Evolutionary conservation across 2,888 invertebrate species (phyloP).

Genomic region (Oscheius myriophilus): DNA sequence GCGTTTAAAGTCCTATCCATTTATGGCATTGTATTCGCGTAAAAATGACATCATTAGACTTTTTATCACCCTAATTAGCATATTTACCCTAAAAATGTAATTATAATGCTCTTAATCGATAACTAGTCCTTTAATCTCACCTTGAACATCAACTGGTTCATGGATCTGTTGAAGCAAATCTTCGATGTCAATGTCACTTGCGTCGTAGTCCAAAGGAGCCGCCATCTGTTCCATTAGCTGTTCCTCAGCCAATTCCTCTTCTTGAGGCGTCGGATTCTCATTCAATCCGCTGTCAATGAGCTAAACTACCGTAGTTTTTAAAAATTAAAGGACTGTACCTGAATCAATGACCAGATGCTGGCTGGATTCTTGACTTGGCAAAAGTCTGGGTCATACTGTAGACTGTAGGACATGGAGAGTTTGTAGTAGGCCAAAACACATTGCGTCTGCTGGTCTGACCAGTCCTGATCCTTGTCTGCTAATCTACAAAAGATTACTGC

Average conservation of each 20-base stretch:
- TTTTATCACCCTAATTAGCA: too few species aligned
- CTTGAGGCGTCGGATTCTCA: slow-evolving; percentile 8
- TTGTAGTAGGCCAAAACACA: slow-evolving; percentile 69
- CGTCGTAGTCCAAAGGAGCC: slow-evolving; percentile 22
- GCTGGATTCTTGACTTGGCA: slow-evolving; percentile 66
- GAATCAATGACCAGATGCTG: slow-evolving; percentile 65
- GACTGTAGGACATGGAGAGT: slow-evolving; percentile 60
- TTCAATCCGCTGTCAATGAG: slow-evolving; percentile 48
- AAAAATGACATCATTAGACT: too few species aligned
- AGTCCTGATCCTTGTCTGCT: slow-evolving; percentile 55
- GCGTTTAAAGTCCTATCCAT: too few species aligned
- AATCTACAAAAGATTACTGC: slow-evolving; percentile 32
- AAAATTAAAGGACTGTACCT: slow-evolving; percentile 39
- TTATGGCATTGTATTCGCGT: too few species aligned
- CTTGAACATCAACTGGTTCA: slow-evolving; percentile 37
- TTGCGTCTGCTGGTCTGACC: slow-evolving; percentile 64
- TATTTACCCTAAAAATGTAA: too few species aligned
- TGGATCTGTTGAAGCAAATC: slow-evolving; percentile 44
- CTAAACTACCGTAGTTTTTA: slow-evolving; percentile 16
- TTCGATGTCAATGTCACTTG: slow-evolving; percentile 35
- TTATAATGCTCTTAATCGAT: too few species aligned
- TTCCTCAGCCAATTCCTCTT: slow-evolving; percentile 6
- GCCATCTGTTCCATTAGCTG: slow-evolving; percentile 1
- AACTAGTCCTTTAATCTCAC: neutral
- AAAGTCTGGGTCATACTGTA: slow-evolving; percentile 68